A percentile compares a stretch with the other conserved stretches of the same genome.
Evolutionary conservation across 2,888 invertebrate genomes (phyloP).

Genomic region (Alloplasta piceator): DNA sequence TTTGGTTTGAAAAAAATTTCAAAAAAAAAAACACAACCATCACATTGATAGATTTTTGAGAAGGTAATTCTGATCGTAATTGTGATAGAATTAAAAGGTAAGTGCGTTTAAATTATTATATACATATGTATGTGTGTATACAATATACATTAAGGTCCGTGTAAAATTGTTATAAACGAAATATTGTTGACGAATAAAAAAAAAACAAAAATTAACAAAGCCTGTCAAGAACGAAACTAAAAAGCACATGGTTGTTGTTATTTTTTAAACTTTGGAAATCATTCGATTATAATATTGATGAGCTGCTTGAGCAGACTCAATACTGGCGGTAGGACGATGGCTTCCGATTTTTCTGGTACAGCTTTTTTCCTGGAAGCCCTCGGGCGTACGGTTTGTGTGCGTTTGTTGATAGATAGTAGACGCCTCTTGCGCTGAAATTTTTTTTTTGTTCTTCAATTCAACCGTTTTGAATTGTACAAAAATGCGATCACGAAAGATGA

Average conservation of each 20-base stretch:
- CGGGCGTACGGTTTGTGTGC: conserved; percentile 93
- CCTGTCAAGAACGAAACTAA: conserved; percentile 3
- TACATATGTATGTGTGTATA: not conserved
- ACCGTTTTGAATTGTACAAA: not conserved
- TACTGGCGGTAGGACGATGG: conserved; percentile 83
- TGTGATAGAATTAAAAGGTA: conserved; percentile 41
- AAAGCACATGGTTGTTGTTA: not conserved
- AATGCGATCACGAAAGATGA: not conserved
- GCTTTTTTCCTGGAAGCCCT: conserved; percentile 89
- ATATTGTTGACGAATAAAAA: not conserved
- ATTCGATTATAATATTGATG: conserved; percentile 82
- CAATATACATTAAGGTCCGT: conserved; percentile 35
- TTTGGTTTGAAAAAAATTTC: not conserved
- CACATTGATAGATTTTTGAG: not conserved
- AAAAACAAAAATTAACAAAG: conserved; percentile 13
- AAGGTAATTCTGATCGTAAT: not conserved
- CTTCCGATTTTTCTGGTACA: conserved; percentile 82
- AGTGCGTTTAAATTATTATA: conserved; percentile 37
- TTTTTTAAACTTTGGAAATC: conserved; percentile 43
- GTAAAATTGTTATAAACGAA: conserved; percentile 46
- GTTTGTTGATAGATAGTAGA: conserved; percentile 94
- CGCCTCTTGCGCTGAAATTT: conserved; percentile 89
- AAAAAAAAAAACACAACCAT: not conserved
- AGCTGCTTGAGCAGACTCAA: conserved; percentile 82
- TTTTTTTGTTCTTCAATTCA: not conserved